These are phyloP conservation scores for Crypturellus tataupa DNA, from an alignment of 2,797 vertebrate species.

Conservation along the genomic window DNA sequence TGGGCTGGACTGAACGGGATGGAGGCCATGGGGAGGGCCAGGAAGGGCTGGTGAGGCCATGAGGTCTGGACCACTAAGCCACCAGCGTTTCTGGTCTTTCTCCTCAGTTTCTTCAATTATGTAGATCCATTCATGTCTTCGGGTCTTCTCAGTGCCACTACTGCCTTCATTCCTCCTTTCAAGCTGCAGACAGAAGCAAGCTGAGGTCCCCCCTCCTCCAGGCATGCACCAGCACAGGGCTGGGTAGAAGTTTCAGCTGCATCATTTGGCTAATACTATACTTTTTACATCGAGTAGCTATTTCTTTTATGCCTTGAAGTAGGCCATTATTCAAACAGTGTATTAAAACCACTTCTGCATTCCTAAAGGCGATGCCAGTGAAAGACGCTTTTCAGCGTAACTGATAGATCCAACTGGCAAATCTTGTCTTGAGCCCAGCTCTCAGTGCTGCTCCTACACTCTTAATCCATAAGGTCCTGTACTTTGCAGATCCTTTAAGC, in stretches of 20 bases:
- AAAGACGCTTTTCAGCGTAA: not conserved
- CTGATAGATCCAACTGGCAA: not conserved
- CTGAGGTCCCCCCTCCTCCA: not conserved
- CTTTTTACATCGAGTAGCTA: not conserved
- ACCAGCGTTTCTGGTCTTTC: not conserved
- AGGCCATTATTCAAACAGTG: not conserved
- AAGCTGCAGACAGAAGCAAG: not conserved
- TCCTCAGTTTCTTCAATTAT: not conserved
- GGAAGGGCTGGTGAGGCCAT: too few relatives aligned
- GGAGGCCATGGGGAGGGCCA: too few relatives aligned
- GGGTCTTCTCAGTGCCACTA: too few relatives aligned
- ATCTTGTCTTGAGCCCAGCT: not conserved
- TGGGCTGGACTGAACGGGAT: too few relatives aligned
- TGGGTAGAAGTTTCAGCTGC: not conserved
- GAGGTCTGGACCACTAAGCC: too few relatives aligned
- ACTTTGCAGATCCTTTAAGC: not conserved
- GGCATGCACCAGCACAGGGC: not conserved
- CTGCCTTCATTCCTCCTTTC: not conserved
- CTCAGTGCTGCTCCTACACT: not conserved
- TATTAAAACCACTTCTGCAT: fast-evolving
- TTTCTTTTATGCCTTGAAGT: not conserved
- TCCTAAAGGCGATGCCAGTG: not conserved
- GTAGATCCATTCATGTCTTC: not conserved
- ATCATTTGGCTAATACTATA: not conserved
- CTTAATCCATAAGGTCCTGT: not conserved